Conservation (phyloP, 1,140 invertebrate species). For the Druon quercuslanigerum region DNA sequence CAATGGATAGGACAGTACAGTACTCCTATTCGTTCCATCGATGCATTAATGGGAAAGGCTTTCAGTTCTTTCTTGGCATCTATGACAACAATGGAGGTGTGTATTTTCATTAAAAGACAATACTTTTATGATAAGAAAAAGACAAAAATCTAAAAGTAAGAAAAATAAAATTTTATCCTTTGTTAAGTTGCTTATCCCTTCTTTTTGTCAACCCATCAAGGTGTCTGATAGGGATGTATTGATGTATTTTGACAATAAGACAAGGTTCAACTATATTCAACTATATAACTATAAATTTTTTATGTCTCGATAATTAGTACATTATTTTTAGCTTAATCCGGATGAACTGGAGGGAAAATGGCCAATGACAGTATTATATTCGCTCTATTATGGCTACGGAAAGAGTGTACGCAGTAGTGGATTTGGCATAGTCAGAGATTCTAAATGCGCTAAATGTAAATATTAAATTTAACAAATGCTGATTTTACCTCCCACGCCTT, state of each 20-base stretch:
- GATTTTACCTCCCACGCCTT: too few relatives aligned
- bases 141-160: too few relatives aligned
- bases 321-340: conserved; percentile 77
- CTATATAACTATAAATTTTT: too few relatives aligned
- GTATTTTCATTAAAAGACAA: neutral
- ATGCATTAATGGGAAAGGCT: conserved; percentile 83
- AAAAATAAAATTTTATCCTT: too few relatives aligned
- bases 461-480: neutral
- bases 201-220: too few relatives aligned
- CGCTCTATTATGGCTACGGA: conserved; percentile 85
- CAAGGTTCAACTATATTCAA: neutral
- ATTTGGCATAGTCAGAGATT: conserved; percentile 84
- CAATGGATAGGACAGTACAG: conserved; percentile 86
- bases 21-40: conserved; percentile 83
- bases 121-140: too few relatives aligned
- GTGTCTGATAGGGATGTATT: too few relatives aligned
- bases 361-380: conserved; percentile 85
- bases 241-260: too few relatives aligned
- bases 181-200: too few relatives aligned
- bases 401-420: conserved; percentile 84
- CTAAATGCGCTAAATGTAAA: conserved; percentile 79
- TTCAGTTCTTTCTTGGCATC: conserved; percentile 84
- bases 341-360: conserved; percentile 84
- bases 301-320: neutral
- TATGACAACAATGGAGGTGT: conserved; percentile 80